phyloP scores from a whole-genome alignment of 64 coral and sea anemone species.

The Pachyseris speciosa region DNA sequence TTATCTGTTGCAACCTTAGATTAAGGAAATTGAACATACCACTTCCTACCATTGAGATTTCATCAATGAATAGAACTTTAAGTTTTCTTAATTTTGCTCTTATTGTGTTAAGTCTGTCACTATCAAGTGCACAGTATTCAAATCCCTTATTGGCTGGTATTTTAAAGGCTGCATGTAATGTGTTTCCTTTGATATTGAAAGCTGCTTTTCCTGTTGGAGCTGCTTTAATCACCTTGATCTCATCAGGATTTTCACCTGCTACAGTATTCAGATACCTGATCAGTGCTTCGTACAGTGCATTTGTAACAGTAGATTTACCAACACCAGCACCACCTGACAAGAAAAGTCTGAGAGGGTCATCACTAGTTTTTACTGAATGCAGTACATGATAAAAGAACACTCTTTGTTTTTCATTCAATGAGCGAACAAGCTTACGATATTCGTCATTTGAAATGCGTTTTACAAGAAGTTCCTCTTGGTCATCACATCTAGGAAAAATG shows the following conservation, averaged over 20 bases:
- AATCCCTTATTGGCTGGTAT: too few species aligned
- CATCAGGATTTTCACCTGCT: slow-evolving; percentile 43
- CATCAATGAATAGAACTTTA: slow-evolving; percentile 51
- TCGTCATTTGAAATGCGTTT: slow-evolving; percentile 35
- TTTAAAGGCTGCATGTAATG: too few species aligned
- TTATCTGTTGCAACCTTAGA: slow-evolving; percentile 69
- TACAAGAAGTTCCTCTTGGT: slow-evolving; percentile 46
- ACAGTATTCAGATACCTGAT: slow-evolving; percentile 28
- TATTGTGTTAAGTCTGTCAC: slow-evolving; percentile 55
- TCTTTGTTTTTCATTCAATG: slow-evolving; percentile 59
- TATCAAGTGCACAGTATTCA: slow-evolving; percentile 59
- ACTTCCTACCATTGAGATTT: slow-evolving; percentile 71
- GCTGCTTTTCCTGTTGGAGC: slow-evolving; percentile 52
- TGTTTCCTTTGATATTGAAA: too few species aligned
- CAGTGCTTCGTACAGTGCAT: slow-evolving; percentile 58
- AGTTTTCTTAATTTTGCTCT: slow-evolving; percentile 37
- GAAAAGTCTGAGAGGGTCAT: slow-evolving; percentile 47
- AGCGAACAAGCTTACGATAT: slow-evolving; percentile 24
- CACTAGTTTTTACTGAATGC: slow-evolving; percentile 44
- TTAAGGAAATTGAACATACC: slow-evolving; percentile 78
- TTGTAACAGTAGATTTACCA: slow-evolving; percentile 42
- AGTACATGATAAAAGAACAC: slow-evolving; percentile 58
- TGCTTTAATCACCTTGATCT: slow-evolving; percentile 46
- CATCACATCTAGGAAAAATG: slow-evolving; percentile 36
- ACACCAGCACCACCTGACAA: slow-evolving; percentile 50